Percentiles rank a stretch among this genome's conserved stretches.
Conservation (phyloP, 2,113 vertebrate genomes). For the Cryptotis parvus region DNA sequence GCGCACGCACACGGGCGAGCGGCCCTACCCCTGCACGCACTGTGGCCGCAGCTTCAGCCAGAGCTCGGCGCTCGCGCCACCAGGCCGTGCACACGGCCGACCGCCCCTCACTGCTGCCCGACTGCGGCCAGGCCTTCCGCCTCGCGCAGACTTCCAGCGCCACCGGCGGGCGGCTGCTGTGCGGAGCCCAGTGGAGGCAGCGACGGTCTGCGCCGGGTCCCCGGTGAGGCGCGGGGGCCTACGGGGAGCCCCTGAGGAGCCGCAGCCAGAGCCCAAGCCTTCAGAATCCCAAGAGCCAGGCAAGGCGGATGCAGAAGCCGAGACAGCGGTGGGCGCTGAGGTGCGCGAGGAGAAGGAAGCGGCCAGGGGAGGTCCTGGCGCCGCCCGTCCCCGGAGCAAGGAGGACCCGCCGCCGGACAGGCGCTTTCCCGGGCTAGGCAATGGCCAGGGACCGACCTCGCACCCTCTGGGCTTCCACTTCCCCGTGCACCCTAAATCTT, state of each 20-base stretch:
- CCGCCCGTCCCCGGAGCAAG: not conserved
- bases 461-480: slow-evolving; percentile 77
- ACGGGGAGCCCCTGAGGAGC: not conserved
- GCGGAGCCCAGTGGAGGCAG: not conserved
- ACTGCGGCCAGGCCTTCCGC: slow-evolving; percentile 81
- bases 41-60: slow-evolving; percentile 83
- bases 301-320: fast-evolving
- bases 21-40: slow-evolving; percentile 79
- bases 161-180: slow-evolving; percentile 74
- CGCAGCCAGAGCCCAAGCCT: not conserved
- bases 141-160: slow-evolving; percentile 81
- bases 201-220: fast-evolving
- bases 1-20: slow-evolving; percentile 81
- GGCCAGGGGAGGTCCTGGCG: not conserved
- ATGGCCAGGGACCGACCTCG: slow-evolving; percentile 71
- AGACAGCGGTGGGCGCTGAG: no score
- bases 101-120: slow-evolving; percentile 80
- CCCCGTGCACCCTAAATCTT: slow-evolving; percentile 78
- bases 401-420: not conserved
- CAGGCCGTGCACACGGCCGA: slow-evolving; percentile 78
- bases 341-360: not conserved
- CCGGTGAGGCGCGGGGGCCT: not conserved
- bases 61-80: slow-evolving; percentile 81
- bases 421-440: slow-evolving; percentile 57
- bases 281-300: fast-evolving